phyloP scores from a whole-genome alignment of 2,797 vertebrate genomes.

The Lutjanus argentimaculatus region DNA sequence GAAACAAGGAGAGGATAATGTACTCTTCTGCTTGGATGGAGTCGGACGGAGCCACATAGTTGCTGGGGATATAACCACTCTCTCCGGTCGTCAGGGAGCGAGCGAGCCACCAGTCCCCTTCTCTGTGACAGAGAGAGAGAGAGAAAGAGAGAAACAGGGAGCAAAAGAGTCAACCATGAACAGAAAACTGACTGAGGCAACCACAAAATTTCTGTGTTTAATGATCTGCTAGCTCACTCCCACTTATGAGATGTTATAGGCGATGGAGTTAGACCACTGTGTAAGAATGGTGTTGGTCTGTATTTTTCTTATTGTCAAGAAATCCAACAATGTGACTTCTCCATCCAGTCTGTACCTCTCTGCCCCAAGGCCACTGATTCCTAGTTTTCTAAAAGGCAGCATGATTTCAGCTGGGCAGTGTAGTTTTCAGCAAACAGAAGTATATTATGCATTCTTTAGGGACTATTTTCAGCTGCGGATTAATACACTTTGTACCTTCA shows the following conservation, averaged over 20 bases:
- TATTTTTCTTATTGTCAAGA: neutral
- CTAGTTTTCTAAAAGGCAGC: neutral
- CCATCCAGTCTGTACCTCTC: neutral
- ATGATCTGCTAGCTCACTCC: constrained; percentile 7
- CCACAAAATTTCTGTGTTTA: neutral
- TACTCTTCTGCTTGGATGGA: constrained; percentile 99
- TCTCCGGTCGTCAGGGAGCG: constrained; percentile 95
- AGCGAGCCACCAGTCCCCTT: constrained; percentile 99
- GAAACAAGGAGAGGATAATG: constrained; percentile 44
- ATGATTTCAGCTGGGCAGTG: no score
- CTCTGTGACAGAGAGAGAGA: constrained; percentile 94
- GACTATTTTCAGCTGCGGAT: neutral
- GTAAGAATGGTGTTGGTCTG: neutral
- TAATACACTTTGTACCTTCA: neutral
- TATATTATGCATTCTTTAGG: neutral
- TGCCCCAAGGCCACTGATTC: neutral
- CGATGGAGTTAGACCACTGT: constrained; percentile 1
- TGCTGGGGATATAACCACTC: constrained; percentile 99
- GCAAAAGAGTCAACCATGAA: constrained; percentile 22
- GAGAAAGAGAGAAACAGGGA: constrained; percentile 65
- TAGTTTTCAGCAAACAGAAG: neutral
- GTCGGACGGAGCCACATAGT: constrained; percentile 98
- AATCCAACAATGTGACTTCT: neutral
- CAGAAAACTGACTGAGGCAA: constrained; percentile 5
- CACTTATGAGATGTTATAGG: neutral